A percentile compares a stretch with the other conserved stretches of the same genome.
Conservation (phyloP, 1,140 invertebrate genomes). For the Drosophila hydei region DNA sequence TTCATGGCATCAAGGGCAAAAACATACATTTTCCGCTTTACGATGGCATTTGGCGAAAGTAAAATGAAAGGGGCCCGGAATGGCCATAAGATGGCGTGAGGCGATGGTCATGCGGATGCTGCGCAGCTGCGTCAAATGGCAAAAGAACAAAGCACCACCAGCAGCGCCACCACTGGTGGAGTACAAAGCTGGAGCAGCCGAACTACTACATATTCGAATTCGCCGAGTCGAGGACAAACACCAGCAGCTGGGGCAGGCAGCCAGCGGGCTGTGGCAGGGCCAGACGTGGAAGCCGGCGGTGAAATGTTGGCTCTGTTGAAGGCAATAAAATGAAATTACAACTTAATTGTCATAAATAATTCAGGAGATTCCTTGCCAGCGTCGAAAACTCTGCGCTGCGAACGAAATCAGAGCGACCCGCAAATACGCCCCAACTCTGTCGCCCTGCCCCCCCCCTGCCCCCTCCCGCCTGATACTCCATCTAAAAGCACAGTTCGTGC, state of each 20-base stretch:
- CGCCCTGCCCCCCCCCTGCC: neutral
- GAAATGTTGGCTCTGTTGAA: constrained; percentile 64
- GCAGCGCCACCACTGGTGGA: neutral
- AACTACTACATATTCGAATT: constrained; percentile 10
- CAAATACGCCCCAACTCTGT: constrained; percentile 21
- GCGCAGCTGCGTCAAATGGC: constrained; percentile 61
- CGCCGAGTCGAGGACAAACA: constrained; percentile 4
- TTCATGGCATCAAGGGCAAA: constrained; percentile 49
- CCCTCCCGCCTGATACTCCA: neutral
- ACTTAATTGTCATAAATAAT: constrained; percentile 74
- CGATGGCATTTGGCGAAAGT: constrained; percentile 55
- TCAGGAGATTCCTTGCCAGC: constrained; percentile 58
- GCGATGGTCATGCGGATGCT: constrained; percentile 45
- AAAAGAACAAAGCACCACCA: constrained; percentile 50
- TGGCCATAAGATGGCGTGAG: constrained; percentile 31
- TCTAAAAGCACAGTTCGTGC: constrained; percentile 2
- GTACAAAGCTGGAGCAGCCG: constrained; percentile 27
- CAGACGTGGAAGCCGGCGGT: constrained; percentile 39
- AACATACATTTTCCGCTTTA: constrained; percentile 63
- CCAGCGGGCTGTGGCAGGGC: neutral
- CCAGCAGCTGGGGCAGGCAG: neutral
- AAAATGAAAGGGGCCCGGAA: constrained; percentile 41
- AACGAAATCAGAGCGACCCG: constrained; percentile 45
- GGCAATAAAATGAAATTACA: constrained; percentile 73
- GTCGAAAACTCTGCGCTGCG: constrained; percentile 46